Base-by-base conservation (phyloP, 2,888 invertebrate genomes). In the Cheilosia scutellata region DNA sequence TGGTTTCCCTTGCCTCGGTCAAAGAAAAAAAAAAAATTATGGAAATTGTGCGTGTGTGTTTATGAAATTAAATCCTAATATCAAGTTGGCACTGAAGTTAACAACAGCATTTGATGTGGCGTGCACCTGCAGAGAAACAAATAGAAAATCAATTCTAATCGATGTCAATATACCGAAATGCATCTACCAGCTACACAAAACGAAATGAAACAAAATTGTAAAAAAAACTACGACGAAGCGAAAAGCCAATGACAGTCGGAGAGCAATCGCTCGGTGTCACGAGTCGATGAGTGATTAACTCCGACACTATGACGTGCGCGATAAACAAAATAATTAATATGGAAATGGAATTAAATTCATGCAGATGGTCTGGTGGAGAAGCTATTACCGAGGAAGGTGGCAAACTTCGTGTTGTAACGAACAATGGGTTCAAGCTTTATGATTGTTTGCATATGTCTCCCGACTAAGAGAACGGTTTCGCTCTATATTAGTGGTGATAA, bases 71-170 rank as follows among this genome's bases (percentile, higher is more conserved):
- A 58, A 63, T 76, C 49, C 51, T 68, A 74, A 57, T 82, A 40
- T 77, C 62, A 77, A 72, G 44, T 86, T 86, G 86, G 86, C 86
- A 86, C 86, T 72, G 57, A 31, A 29, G 71, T 76, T 68, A 49
- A 62, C 55, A 78, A 72, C 55, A 47, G 60, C 49, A 65, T 51
- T 37, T 70, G 40, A 49, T 47, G 40, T 33, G 62, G 51, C 49
- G 55, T 68, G 40, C 51, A 72, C 44, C 86, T 86, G 80, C 53
- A 60, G 42, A 51, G 33, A 40, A 49, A 51, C 13, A 63, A 44
- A 68, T 16, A 51, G 13, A 11, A 37, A 37, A 37, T 37, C 37
- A 37, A 37, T 37, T 37, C 11, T 7, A 11, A 37, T 37, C 25
- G 29, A 31, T 55, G 16, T 31, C 1, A 7, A 71, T 20, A 27